Conservation (phyloP, 2,113 vertebrate species). For the Pseudorasbora parva region DNA sequence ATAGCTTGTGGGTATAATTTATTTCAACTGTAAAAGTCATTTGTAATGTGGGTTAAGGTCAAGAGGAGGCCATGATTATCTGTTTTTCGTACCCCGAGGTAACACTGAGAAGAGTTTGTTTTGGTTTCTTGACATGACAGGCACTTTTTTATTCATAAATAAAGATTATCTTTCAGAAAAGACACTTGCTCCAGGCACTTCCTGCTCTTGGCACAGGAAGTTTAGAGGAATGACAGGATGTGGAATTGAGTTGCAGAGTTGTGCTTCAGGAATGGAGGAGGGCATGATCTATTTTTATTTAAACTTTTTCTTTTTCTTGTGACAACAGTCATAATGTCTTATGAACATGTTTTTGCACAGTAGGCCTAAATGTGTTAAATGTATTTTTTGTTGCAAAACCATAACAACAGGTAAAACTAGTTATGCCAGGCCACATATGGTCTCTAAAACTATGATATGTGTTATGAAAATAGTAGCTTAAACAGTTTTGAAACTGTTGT, state of each 20-base stretch:
- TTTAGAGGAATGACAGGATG: conserved; percentile 5
- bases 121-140: conserved; percentile 17
- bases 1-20: neutral
- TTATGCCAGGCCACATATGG: neutral
- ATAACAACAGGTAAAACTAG: neutral
- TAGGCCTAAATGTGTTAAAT: neutral
- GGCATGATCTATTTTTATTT: neutral
- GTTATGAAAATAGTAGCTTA: neutral
- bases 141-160: conserved; percentile 28
- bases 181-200: conserved; percentile 25
- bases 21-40: neutral
- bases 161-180: conserved; percentile 15
- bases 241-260: conserved; percentile 9
- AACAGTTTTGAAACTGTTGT: neutral
- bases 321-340: neutral
- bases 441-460: too few species aligned
- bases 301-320: neutral
- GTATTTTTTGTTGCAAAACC: neutral
- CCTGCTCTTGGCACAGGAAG: neutral
- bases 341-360: neutral
- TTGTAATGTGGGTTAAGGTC: neutral
- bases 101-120: conserved; percentile 18
- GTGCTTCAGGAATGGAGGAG: neutral
- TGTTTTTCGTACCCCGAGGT: neutral
- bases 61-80: neutral